Evolutionary conservation across 2,113 vertebrate genomes (phyloP).

Genomic region (Syrmaticus mikado): DNA sequence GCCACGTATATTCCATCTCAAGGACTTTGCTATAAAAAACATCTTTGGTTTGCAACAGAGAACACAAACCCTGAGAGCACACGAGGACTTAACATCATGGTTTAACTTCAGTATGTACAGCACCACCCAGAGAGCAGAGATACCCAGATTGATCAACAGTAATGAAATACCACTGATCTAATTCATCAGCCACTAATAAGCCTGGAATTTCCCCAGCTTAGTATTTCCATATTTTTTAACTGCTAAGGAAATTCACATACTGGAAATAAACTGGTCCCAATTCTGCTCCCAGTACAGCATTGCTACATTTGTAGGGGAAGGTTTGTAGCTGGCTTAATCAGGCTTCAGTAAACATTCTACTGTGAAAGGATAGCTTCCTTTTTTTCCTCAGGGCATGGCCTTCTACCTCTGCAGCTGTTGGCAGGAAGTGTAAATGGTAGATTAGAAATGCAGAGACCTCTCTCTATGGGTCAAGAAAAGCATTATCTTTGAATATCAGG

Average conservation of each 20-base stretch:
- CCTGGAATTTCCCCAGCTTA: neutral
- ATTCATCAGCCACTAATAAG: neutral
- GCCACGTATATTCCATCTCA: neutral
- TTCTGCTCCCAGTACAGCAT: neutral
- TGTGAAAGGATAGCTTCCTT: neutral
- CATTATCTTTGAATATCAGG: constrained; percentile 24
- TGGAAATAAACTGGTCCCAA: neutral
- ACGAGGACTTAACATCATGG: neutral
- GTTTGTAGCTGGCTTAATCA: neutral
- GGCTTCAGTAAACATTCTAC: neutral
- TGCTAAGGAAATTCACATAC: neutral
- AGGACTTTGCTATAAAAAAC: neutral
- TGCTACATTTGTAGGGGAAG: neutral
- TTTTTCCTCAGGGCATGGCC: neutral
- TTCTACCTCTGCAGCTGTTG: neutral
- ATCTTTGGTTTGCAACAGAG: neutral
- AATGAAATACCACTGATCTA: neutral
- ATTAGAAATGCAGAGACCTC: neutral
- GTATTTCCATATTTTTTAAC: neutral
- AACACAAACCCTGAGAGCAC: neutral
- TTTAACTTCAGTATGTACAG: neutral
- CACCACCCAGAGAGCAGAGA: neutral
- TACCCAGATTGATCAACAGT: neutral
- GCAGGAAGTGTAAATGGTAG: neutral
- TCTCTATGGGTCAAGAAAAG: constrained; percentile 13